Base-by-base conservation (phyloP, 2,888 invertebrate species). In the Opisthograptis luteolata region DNA sequence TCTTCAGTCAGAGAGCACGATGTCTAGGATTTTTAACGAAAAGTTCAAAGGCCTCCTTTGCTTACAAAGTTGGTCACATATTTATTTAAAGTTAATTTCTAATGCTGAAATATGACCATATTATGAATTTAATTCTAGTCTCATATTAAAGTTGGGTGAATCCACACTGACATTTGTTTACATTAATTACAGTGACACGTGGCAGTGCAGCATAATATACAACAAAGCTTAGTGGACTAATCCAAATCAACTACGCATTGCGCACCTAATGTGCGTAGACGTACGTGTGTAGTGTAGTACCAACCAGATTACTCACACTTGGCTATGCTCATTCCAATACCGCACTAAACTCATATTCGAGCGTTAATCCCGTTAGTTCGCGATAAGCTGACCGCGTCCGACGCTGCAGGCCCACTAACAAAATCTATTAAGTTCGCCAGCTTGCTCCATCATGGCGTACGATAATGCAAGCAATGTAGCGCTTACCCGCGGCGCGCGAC, bases 381-480 rank as follows among this genome's bases (percentile, higher is more conserved):
- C 79, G 77, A 83, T 84, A 79, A 79, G 74, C 79, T 80, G 84
- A 79, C 81, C 81, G 79, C 79, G 71, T 70, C 73, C 71, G 73
- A 71, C 76, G 74, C 53, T 57, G 55, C 53, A 49, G 30, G 48
- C 75, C 68, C 76, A 76, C 68, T 79, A 84, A 84, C 88, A 81
- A 86, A 88, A 87, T 87, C 85, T 86, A 88, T 89, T 87, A 88
- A 84, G 82, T 87, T 66, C 86, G 84, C 84, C 76, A 84, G 85
- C 84, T 82, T 79, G 79, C 66, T 80, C 73, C 76, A 84, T 76
- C 75, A 70, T 71, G 66, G 81, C 82, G 74, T 77, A 76, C 80
- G 70, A 79, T 85, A 86, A 86, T 86, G 79, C 81, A 74, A 72
- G 71, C 77, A 72, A 76, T 82, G 81, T 78, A 77, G 68, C 72